These are phyloP conservation scores for Aelia acuminata DNA, from an alignment of 2,888 invertebrate species.

Conservation along the genomic window DNA sequence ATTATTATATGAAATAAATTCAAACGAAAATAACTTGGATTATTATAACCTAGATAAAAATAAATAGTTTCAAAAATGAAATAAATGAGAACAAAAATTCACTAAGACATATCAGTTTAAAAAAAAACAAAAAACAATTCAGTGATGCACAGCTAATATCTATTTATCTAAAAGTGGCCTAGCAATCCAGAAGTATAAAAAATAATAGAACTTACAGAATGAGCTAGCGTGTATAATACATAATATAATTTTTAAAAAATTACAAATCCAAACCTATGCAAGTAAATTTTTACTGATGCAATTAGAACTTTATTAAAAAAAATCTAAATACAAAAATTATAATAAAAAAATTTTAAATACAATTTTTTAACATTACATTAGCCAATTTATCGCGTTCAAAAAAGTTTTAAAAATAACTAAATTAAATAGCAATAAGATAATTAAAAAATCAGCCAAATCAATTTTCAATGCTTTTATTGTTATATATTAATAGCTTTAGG, in stretches of 20 bases:
- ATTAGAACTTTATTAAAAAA: background rate
- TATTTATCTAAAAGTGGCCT: conserved; percentile 8
- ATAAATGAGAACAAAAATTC: background rate
- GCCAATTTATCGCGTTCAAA: background rate
- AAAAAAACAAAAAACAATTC: background rate
- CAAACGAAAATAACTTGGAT: conserved; percentile 4
- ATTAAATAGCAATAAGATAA: background rate
- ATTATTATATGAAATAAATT: background rate
- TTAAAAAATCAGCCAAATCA: too few species aligned
- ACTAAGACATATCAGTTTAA: conserved; percentile 16
- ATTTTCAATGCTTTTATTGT: too few species aligned
- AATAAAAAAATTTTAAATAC: too few species aligned
- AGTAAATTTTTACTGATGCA: background rate
- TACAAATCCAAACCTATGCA: conserved; percentile 2
- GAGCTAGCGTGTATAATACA: background rate
- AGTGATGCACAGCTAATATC: conserved; percentile 25
- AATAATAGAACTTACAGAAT: conserved; percentile 19
- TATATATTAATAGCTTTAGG: too few species aligned
- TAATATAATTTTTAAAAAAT: background rate
- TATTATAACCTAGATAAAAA: background rate
- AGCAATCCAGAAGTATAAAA: conserved; percentile 8
- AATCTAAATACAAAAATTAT: background rate
- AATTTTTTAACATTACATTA: background rate
- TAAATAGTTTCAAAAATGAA: background rate
- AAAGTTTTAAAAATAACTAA: background rate